These are phyloP conservation scores for Balaenoptera acutorostrata DNA, from an alignment of 2,113 vertebrate species.

Conservation along the genomic window DNA sequence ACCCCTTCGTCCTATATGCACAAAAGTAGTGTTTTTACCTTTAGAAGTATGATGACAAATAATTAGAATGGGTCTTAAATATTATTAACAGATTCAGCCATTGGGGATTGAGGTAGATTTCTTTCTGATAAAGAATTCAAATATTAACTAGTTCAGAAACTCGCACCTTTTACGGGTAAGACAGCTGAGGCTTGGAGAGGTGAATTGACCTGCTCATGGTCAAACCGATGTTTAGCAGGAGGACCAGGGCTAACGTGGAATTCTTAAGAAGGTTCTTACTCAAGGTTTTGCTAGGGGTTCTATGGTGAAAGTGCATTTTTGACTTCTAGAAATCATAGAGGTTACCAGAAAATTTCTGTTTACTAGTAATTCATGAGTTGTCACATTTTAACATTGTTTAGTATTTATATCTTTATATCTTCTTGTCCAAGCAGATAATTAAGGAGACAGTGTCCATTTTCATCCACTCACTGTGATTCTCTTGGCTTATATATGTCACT, in stretches of 20 bases:
- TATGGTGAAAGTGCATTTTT: background rate
- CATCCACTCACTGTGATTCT: background rate
- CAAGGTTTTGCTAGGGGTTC: background rate
- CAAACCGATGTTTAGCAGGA: background rate
- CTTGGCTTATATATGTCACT: background rate
- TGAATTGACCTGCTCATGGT: background rate
- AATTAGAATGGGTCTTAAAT: background rate
- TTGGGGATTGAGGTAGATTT: background rate
- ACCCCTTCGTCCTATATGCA: background rate
- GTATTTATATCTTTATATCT: background rate
- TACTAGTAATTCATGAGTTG: background rate
- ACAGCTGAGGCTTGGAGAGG: background rate
- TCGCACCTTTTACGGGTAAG: background rate
- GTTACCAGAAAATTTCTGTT: background rate
- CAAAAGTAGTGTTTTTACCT: conserved; percentile 6
- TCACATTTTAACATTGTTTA: background rate
- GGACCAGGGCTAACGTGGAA: background rate
- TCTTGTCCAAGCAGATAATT: background rate
- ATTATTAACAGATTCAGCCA: background rate
- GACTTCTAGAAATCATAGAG: background rate
- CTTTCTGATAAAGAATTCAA: conserved; percentile 5
- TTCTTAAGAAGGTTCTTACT: background rate
- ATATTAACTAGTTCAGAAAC: conserved; percentile 1
- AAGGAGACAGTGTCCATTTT: background rate
- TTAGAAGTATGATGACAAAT: background rate